Evolutionary conservation across 1,140 invertebrate genomes (phyloP), one percentile per base, ranked within the genome.

Genomic region (Drosophila ficusphila): DNA sequence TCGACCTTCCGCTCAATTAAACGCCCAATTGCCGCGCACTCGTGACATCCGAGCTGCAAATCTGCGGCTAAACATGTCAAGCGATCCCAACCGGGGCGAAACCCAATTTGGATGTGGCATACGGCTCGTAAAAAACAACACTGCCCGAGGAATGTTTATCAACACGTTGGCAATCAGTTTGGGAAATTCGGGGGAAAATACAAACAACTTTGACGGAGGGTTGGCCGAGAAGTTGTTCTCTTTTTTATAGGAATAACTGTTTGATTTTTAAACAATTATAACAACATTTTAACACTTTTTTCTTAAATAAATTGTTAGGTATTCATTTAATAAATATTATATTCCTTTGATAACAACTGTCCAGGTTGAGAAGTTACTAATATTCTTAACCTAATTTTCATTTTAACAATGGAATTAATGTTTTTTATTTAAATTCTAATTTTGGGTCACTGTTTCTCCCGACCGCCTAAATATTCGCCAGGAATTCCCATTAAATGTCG

Each of bases 11-110:
- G 38, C 67, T 33, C 49, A 72, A 71, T 70, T 79, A 62, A 70
- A 58, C 41, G 49, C 27, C 31, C 49, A 48, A 76, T 76, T 81
- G 53, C 49, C 34, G 49, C 34, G 49, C 52, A 41, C 41, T 41
- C 57, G 33, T 42, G 75, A 36, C 38, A 58, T 42, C 36, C 39
- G 23, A 64, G 31, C 49, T 57, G 49, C 48, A 76, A 83, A 83
- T 79, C 81, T 67, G 64, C 47, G 75, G 51, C 56, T 74, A 78
- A 82, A 72, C 54, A 38, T 36, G 53, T 23, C 29, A 57, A 56
- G 27, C 25, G 48, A 21, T 61, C n/a, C n/a, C n/a, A 18, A 21
- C 52, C 41, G 7, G n/a, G 21, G 38, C 5, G 31, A 34, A 56
- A 56, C 42, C 42, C 61, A 70, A 65, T 79, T 78, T 56, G 44